These are phyloP conservation scores for Clytia hemisphaerica DNA, from an alignment of 30 jellyfish, hydroid and myxozoan species.

Conservation along the genomic window DNA sequence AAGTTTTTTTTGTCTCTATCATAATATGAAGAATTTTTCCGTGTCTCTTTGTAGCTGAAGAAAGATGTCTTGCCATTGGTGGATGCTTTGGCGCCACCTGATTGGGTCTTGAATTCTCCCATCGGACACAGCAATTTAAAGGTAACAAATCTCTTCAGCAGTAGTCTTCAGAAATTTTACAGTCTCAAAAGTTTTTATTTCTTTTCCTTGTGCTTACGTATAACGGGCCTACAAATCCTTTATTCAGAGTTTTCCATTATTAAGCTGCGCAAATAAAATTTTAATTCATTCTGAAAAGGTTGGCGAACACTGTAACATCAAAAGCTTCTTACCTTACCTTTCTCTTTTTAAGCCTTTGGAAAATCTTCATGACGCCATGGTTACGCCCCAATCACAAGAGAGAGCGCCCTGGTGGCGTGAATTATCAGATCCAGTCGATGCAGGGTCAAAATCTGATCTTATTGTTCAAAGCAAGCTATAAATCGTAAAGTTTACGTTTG, in stretches of 20 bases:
- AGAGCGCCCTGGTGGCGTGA: conserved; percentile 85
- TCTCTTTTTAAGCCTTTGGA: conserved; percentile 60
- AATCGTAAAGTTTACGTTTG: too few relatives aligned
- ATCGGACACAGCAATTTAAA: conserved; percentile 75
- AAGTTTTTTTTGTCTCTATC: too few relatives aligned
- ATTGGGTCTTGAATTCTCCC: conserved; percentile 84
- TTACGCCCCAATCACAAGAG: conserved; percentile 64
- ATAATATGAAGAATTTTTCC: too few relatives aligned
- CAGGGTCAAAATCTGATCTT: conserved; percentile 19
- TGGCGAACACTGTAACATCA: too few relatives aligned
- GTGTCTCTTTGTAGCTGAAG: conserved; percentile 35
- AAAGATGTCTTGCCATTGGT: conserved; percentile 65
- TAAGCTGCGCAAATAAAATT: too few relatives aligned
- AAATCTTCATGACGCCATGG: conserved; percentile 66
- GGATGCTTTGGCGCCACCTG: conserved; percentile 88
- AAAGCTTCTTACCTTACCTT: too few relatives aligned
- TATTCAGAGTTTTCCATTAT: too few relatives aligned
- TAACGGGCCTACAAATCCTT: background rate
- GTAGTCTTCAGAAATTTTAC: background rate
- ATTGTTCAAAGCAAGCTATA: conserved; percentile 31
- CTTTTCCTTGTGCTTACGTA: background rate
- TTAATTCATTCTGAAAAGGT: too few relatives aligned
- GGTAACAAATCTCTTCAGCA: conserved; percentile 21
- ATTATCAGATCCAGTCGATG: conserved; percentile 36
- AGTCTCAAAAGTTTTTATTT: background rate